phyloP scores from a whole-genome alignment of 2,888 invertebrate genomes.

The Luperina testacea region DNA sequence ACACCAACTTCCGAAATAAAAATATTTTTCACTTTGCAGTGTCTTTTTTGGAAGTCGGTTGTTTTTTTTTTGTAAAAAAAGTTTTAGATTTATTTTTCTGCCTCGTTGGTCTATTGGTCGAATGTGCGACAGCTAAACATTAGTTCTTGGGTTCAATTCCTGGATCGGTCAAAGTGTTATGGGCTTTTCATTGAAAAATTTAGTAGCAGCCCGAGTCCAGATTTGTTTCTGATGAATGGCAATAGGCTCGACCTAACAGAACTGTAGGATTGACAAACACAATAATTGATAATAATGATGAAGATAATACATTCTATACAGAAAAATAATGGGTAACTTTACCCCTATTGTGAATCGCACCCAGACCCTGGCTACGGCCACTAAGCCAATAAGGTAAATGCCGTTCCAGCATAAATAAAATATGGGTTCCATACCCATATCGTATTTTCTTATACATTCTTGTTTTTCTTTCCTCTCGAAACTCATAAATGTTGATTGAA shows the following conservation, averaged over 20 bases:
- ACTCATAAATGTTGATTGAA: slow-evolving; percentile 60
- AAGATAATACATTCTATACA: neutral
- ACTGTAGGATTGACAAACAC: neutral
- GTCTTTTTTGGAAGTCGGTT: no score
- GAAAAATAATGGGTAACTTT: neutral
- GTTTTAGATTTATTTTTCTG: neutral
- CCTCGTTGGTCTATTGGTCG: no score
- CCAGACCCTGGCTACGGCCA: neutral
- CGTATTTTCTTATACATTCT: slow-evolving; percentile 35
- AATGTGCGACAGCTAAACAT: no score
- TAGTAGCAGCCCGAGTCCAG: neutral
- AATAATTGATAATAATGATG: neutral
- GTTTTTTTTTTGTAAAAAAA: no score
- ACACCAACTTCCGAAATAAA: no score
- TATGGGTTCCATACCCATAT: slow-evolving; percentile 28
- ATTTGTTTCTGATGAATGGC: neutral
- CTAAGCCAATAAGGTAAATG: slow-evolving; percentile 29
- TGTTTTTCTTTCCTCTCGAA: slow-evolving; percentile 34
- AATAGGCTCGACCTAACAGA: neutral
- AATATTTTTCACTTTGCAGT: no score
- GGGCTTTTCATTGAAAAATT: neutral
- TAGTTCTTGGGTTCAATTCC: neutral
- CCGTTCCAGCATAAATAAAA: slow-evolving; percentile 28
- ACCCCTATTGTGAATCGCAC: neutral
- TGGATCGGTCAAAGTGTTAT: neutral